A percentile compares a stretch with the other conserved stretches of the same genome.
These are phyloP conservation scores for Nasonovia ribisnigri DNA, from an alignment of 2,888 invertebrate species.

Conservation along the genomic window DNA sequence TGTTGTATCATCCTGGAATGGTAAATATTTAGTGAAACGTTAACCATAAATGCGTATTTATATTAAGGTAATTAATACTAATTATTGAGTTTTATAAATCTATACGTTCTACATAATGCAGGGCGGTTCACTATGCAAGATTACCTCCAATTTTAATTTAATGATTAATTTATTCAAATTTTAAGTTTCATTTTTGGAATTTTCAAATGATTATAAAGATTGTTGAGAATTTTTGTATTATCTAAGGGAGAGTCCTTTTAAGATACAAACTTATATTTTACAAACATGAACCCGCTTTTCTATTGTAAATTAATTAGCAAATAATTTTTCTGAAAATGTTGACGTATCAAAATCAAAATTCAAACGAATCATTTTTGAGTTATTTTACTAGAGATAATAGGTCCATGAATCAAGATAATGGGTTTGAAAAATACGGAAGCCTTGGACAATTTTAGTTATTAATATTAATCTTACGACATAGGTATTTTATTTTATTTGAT, in stretches of 20 bases:
- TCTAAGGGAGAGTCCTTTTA: too few relatives aligned
- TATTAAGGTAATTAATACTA: background rate
- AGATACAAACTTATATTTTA: too few relatives aligned
- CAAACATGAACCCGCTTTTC: too few relatives aligned
- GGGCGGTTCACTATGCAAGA: background rate
- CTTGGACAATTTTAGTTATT: background rate
- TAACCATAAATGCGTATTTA: background rate
- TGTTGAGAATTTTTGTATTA: too few relatives aligned
- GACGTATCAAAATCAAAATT: background rate
- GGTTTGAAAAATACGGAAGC: background rate
- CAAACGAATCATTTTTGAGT: too few relatives aligned
- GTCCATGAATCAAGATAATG: too few relatives aligned
- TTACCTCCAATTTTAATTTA: background rate
- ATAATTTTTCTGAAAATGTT: background rate
- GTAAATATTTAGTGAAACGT: background rate
- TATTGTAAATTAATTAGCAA: too few relatives aligned
- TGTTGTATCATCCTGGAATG: slow-evolving; percentile 40
- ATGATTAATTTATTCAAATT: background rate
- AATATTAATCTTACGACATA: background rate
- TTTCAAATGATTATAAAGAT: too few relatives aligned
- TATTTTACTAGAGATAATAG: too few relatives aligned
- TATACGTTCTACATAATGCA: background rate
- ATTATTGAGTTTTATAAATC: background rate
- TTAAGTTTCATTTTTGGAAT: too few relatives aligned
- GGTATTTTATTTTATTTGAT: background rate